Evolutionary conservation across 2,888 invertebrate species (phyloP), one percentile per base, ranked within the genome.

Genomic region (Camptogramma bilineatum): DNA sequence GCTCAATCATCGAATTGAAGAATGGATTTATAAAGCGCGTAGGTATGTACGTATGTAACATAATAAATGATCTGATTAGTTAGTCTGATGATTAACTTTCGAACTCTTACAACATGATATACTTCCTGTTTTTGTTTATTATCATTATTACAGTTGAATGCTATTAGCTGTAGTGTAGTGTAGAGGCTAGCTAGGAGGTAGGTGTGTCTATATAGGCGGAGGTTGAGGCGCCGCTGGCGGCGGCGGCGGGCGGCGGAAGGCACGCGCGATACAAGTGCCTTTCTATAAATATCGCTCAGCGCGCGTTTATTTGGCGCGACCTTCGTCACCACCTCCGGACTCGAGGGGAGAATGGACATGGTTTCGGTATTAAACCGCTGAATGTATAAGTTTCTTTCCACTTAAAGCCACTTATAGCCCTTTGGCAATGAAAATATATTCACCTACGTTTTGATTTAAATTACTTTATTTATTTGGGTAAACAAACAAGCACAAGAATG

Each of bases 281-380:
- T 47, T 34, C 55, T 55, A 55, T 47, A 55, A 47, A 55, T 47
- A 34, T 28, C n/a, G 47, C 7, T 28, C n/a, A n/a, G 47, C 53
- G 44, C 53, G 44, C 19, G 28, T 47, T 55, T 47, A 34, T 55
- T 47, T 31, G 31, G n/a, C 31, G 31, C 55, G 44, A 55, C 55
- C 55, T 47, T 47, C 47, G 55, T 55, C 55, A 55, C 46, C 34
- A 34, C 48, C 13, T 10, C 19, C 17, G 48, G 48, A n/a, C 21
- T 13, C 21, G 48, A 10, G 46, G 18, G 13, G 39, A 34, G 28
- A 18, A 13, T 18, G 46, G 24, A 46, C 54, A 28, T 18, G 44
- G 17, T 28, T 54, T 46, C 54, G 28, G 54, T 46, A 42, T 53
- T 21, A 53, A 19, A 19, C n/a, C 34, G 34, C 52, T 39, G 13